These are phyloP conservation scores for Periparus ater DNA, from an alignment of 2,797 vertebrate species.

Conservation along the genomic window DNA sequence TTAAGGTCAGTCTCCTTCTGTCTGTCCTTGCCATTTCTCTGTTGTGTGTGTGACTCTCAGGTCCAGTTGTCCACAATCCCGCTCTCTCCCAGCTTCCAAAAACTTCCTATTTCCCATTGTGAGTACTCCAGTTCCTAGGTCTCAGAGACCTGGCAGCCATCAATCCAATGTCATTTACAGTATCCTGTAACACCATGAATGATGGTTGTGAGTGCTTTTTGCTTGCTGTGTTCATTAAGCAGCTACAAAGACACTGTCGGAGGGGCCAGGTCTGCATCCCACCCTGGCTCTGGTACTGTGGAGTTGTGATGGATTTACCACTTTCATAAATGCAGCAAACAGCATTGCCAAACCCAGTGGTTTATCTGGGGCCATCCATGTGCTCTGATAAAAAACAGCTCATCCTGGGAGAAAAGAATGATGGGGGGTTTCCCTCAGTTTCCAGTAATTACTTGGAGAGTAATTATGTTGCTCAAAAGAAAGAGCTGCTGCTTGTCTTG, in stretches of 20 bases:
- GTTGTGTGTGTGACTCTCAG: not conserved
- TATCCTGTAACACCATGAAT: not conserved
- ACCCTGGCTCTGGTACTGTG: not conserved
- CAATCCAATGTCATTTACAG: not conserved
- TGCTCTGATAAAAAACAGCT: not conserved
- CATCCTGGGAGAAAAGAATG: not conserved
- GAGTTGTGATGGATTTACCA: not conserved
- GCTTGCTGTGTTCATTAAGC: not conserved
- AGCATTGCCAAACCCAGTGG: not conserved
- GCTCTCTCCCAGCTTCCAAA: not conserved
- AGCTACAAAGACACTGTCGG: not conserved
- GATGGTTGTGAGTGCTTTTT: not conserved
- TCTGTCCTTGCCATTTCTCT: not conserved
- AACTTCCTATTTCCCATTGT: not conserved
- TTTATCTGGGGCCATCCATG: slow-evolving; percentile 4
- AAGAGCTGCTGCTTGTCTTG: not conserved
- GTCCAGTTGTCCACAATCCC: not conserved
- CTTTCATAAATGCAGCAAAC: not conserved
- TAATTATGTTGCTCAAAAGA: not conserved
- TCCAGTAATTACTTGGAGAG: not conserved
- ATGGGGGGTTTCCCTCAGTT: not conserved
- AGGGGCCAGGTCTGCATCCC: not conserved
- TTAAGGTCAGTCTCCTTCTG: not conserved
- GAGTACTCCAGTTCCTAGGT: not conserved
- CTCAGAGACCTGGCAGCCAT: not conserved